Conservation (phyloP, 2,888 invertebrate species). For the Marronus borbonicus region DNA sequence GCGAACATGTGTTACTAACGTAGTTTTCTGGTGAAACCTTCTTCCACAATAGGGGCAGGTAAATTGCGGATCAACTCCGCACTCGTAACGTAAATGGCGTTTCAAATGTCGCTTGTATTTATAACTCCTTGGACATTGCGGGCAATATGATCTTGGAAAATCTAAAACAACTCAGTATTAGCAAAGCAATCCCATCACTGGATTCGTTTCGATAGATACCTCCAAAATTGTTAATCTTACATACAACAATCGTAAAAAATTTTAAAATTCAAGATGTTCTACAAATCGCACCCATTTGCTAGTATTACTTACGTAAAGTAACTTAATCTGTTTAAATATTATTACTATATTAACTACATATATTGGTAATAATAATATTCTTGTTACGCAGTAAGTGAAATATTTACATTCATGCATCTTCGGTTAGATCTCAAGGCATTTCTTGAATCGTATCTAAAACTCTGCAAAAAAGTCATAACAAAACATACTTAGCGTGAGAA, state of each 20-base stretch:
- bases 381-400: no score
- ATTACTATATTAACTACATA: no score
- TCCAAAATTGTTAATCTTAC: neutral
- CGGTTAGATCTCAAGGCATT: no score
- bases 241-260: neutral
- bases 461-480: no score
- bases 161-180: conserved; percentile 42
- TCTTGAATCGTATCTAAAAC: no score
- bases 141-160: conserved; percentile 45
- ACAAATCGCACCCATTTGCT: neutral
- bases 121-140: conserved; percentile 47
- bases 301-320: conserved; percentile 1
- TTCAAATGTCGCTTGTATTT: conserved; percentile 52
- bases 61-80: conserved; percentile 56
- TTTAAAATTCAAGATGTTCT: neutral
- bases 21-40: conserved; percentile 63
- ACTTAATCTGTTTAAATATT: neutral
- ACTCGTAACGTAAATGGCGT: conserved; percentile 57
- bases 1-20: conserved; percentile 53
- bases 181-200: neutral
- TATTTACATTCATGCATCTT: no score
- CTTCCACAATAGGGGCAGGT: conserved; percentile 60
- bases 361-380: no score
- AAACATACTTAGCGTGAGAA: no score
- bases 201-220: neutral